phyloP scores from a whole-genome alignment of 2,797 vertebrate species.

The Bufotes viridis region DNA sequence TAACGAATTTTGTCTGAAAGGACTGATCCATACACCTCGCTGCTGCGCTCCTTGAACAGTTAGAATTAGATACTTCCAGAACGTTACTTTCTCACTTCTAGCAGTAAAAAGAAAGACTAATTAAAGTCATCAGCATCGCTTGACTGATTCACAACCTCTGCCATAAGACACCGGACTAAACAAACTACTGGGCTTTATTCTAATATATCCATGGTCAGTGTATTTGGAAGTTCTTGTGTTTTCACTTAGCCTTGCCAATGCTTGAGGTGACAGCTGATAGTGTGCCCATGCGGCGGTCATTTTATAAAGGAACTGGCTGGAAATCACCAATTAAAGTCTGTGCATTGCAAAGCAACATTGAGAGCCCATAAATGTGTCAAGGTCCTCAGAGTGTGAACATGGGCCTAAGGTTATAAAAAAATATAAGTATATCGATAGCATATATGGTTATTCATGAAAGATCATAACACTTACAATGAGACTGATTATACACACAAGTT shows the following conservation, averaged over 20 bases:
- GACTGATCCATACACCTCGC: background rate
- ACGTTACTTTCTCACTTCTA: background rate
- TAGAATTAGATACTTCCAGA: slow-evolving; percentile 12
- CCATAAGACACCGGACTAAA: slow-evolving; percentile 1
- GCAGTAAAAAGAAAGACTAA: background rate
- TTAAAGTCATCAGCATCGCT: background rate
- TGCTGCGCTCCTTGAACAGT: background rate
- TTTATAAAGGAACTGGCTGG: background rate
- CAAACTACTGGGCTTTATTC: background rate
- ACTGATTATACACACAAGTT: no score
- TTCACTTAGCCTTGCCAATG: background rate
- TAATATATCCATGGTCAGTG: background rate
- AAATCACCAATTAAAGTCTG: background rate
- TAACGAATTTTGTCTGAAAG: background rate
- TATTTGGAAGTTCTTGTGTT: background rate
- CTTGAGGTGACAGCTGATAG: background rate
- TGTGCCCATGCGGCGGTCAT: background rate
- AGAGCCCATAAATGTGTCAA: no score
- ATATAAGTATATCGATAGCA: no score
- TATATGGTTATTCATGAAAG: no score
- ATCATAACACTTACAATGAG: no score
- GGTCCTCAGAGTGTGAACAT: no score
- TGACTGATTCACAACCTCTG: background rate
- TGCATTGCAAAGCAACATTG: background rate
- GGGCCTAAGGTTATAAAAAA: no score